These are phyloP conservation scores for Eristalinus sepulchralis DNA, from an alignment of 2,888 invertebrate genomes.

Conservation along the genomic window DNA sequence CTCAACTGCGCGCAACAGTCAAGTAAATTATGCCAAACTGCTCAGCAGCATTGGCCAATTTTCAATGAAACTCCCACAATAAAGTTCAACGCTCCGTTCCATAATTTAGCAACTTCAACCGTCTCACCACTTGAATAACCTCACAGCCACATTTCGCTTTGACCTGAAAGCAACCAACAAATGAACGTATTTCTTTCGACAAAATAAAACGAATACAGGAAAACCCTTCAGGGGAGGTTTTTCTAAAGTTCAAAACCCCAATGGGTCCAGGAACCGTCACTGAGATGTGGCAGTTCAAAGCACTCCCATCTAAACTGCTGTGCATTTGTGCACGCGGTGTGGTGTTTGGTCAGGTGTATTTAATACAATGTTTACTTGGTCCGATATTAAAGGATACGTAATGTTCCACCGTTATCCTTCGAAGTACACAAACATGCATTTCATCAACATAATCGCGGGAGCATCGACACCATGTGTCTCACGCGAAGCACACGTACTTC, in stretches of 20 bases:
- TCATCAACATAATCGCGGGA: constrained; percentile 39
- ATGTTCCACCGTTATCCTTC: constrained; percentile 6
- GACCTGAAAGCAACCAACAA: constrained; percentile 10
- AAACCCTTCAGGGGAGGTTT: neutral
- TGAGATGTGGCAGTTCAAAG: constrained; percentile 36
- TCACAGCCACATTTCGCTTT: neutral
- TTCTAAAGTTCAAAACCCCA: neutral
- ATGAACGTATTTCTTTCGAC: neutral
- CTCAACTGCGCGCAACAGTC: too few species aligned
- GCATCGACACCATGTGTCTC: constrained; percentile 42
- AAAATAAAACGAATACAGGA: neutral
- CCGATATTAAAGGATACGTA: constrained; percentile 23
- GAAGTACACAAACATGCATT: constrained; percentile 41
- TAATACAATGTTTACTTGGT: constrained; percentile 53
- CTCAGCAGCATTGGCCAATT: neutral
- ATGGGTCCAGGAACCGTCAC: neutral
- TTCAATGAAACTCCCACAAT: neutral
- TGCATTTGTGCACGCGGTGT: neutral
- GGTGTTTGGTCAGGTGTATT: constrained; percentile 48
- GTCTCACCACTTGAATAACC: neutral
- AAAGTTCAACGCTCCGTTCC: neutral
- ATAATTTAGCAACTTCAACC: neutral
- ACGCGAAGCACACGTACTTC: constrained; percentile 34
- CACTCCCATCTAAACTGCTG: constrained; percentile 19
- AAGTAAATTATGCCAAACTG: too few species aligned